Conservation (phyloP, 2,888 invertebrate species). For the Morpho achilles region DNA sequence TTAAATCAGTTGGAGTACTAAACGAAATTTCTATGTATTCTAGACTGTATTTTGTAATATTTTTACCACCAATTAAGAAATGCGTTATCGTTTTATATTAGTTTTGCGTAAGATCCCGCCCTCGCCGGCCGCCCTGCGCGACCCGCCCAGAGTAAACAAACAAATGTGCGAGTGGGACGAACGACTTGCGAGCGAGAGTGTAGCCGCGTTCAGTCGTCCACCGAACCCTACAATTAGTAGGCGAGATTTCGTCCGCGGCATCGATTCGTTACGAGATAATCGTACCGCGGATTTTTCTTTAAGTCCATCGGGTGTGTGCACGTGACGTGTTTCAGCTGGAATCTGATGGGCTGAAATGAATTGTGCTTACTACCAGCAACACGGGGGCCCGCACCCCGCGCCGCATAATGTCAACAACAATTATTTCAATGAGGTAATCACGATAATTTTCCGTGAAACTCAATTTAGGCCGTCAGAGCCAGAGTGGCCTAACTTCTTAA, state of each 20-base stretch:
- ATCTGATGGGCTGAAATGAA: slow-evolving; percentile 66
- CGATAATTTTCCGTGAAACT: slow-evolving; percentile 6
- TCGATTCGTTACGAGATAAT: slow-evolving; percentile 77
- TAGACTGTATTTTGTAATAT: too few species aligned
- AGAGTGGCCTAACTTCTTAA: too few species aligned
- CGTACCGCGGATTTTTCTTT: slow-evolving; percentile 62
- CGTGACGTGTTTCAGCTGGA: slow-evolving; percentile 46
- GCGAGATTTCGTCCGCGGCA: slow-evolving; percentile 75
- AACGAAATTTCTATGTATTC: too few species aligned
- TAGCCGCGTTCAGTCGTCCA: slow-evolving; percentile 45
- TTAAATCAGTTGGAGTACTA: too few species aligned
- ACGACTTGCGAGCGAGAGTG: slow-evolving; percentile 45
- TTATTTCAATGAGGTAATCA: slow-evolving; percentile 72
- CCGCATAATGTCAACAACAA: slow-evolving; percentile 64
- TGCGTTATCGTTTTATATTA: slow-evolving; percentile 47
- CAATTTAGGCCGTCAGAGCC: neutral
- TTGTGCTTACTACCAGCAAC: slow-evolving; percentile 73
- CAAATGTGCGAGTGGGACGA: slow-evolving; percentile 46
- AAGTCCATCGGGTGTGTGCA: slow-evolving; percentile 53
- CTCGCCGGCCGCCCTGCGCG: slow-evolving; percentile 68
- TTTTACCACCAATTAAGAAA: slow-evolving; percentile 32
- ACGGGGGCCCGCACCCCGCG: slow-evolving; percentile 65
- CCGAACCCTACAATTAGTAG: slow-evolving; percentile 76
- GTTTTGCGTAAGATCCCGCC: slow-evolving; percentile 63
- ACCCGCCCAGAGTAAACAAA: slow-evolving; percentile 64